phyloP scores from a whole-genome alignment of 2,797 vertebrate genomes.

The Mormyrus hasselquistii region DNA sequence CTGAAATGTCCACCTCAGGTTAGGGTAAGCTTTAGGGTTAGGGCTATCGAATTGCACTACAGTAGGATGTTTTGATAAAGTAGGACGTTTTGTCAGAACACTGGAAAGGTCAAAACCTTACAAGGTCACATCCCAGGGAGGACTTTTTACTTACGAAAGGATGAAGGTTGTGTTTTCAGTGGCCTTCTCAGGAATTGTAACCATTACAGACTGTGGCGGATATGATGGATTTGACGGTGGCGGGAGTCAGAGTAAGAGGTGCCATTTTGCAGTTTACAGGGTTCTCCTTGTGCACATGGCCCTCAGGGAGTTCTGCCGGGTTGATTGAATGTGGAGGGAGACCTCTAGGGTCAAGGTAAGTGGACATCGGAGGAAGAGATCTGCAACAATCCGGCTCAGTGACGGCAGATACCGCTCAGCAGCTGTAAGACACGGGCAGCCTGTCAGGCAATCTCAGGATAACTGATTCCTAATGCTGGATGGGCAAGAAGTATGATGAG shows the following conservation, averaged over 20 bases:
- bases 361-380: neutral
- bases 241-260: neutral
- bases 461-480: neutral
- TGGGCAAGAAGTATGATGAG: neutral
- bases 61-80: no score
- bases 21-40: no score
- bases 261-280: neutral
- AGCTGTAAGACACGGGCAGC: neutral
- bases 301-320: neutral
- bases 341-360: neutral
- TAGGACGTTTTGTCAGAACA: no score
- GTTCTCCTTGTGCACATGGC: neutral
- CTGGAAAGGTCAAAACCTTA: neutral
- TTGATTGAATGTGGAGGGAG: constrained; percentile 3
- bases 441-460: neutral
- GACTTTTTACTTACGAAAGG: neutral
- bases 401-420: neutral
- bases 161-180: neutral
- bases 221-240: neutral
- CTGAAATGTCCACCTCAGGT: no score
- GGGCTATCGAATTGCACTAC: no score
- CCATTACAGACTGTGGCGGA: neutral
- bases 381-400: neutral
- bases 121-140: neutral
- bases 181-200: neutral